Percentiles rank a stretch among this genome's conserved stretches.
Conservation (phyloP, 2,113 vertebrate genomes). For the Arothron firmamentum region DNA sequence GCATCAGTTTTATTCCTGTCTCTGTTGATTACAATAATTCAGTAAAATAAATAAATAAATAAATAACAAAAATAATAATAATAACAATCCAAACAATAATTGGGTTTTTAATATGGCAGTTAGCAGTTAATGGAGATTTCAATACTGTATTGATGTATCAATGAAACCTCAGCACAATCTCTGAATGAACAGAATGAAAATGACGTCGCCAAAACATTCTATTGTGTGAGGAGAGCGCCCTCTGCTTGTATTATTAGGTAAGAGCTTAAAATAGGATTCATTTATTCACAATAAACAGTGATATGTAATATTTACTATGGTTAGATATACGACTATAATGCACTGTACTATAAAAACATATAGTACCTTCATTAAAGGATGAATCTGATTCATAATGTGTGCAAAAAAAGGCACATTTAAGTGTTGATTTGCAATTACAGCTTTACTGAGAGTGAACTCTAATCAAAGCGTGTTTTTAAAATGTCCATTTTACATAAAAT, state of each 20-base stretch:
- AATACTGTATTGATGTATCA: conserved; percentile 13
- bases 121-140: conserved; percentile 1
- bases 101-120: background rate
- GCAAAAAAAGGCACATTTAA: too few species aligned
- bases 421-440: too few species aligned
- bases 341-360: too few species aligned
- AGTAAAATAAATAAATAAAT: background rate
- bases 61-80: too few species aligned
- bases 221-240: conserved; percentile 16
- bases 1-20: too few species aligned
- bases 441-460: too few species aligned
- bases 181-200: background rate
- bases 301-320: background rate
- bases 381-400: too few species aligned
- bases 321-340: background rate
- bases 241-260: conserved; percentile 35
- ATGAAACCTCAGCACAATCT: background rate
- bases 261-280: too few species aligned
- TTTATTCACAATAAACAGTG: background rate
- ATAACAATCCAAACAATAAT: background rate
- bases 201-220: conserved; percentile 4
- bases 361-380: too few species aligned
- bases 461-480: too few species aligned
- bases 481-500: too few species aligned
- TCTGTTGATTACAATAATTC: too few species aligned